Evolutionary conservation across 2,888 invertebrate species (phyloP).

Genomic region (Andrena haemorrhoa): DNA sequence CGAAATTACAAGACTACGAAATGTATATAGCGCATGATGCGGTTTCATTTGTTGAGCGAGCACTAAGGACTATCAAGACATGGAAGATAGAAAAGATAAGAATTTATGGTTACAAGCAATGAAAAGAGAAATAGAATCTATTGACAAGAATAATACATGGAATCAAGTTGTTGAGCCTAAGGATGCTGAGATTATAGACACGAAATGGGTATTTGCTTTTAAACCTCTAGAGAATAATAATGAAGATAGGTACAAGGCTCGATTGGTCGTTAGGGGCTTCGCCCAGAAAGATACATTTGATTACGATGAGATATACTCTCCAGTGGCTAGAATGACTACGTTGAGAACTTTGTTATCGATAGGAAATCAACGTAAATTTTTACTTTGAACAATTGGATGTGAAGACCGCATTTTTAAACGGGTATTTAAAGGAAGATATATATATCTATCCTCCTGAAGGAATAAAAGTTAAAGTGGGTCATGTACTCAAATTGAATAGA

Average conservation of each 20-base stretch:
- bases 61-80: slow-evolving; percentile 24
- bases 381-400: slow-evolving; percentile 63
- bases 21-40: slow-evolving; percentile 26
- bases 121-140: slow-evolving; percentile 51
- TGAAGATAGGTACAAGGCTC: slow-evolving; percentile 73
- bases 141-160: slow-evolving; percentile 61
- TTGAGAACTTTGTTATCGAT: slow-evolving; percentile 70
- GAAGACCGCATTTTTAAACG: slow-evolving; percentile 65
- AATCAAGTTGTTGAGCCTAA: slow-evolving; percentile 2
- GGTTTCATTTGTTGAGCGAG: slow-evolving; percentile 19
- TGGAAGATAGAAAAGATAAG: slow-evolving; percentile 4
- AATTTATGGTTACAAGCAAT: slow-evolving; percentile 19
- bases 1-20: slow-evolving; percentile 35
- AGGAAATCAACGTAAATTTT: slow-evolving; percentile 69
- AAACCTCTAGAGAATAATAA: slow-evolving; percentile 69
- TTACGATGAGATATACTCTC: slow-evolving; percentile 74
- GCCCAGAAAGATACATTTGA: slow-evolving; percentile 70
- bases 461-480: too few relatives aligned
- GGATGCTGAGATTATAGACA: slow-evolving; percentile 60
- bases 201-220: slow-evolving; percentile 65
- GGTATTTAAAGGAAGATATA: slow-evolving; percentile 2
- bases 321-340: slow-evolving; percentile 70
- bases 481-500: neutral
- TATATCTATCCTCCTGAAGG: neutral
- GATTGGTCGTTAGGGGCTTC: slow-evolving; percentile 67